These are phyloP conservation scores for Acanthochromis polyacanthus DNA, from an alignment of 2,113 vertebrate genomes.

Conservation along the genomic window DNA sequence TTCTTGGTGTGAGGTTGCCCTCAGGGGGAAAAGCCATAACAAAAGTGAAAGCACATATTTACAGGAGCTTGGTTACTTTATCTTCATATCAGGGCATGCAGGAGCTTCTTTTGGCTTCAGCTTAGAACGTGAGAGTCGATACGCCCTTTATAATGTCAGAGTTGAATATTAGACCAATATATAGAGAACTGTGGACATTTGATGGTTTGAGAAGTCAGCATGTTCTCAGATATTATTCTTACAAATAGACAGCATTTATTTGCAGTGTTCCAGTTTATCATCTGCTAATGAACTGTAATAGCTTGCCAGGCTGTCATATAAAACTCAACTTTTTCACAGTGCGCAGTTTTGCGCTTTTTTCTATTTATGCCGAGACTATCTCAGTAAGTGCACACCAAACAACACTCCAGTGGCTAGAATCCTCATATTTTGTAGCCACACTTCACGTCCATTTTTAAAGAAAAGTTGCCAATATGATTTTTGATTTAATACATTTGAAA, in stretches of 20 bases:
- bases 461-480: no score
- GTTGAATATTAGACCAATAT: constrained; percentile 26
- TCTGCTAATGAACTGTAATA: background rate
- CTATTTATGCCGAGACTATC: no score
- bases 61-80: constrained; percentile 43
- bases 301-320: background rate
- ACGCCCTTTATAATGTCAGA: constrained; percentile 41
- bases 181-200: constrained; percentile 45
- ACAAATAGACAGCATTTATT: constrained; percentile 4
- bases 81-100: constrained; percentile 11
- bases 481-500: background rate
- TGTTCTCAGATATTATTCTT: background rate
- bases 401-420: no score
- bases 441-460: no score
- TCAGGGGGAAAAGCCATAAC: constrained; percentile 29
- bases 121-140: constrained; percentile 18
- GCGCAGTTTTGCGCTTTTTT: background rate
- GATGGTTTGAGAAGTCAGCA: constrained; percentile 26
- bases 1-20: constrained; percentile 30
- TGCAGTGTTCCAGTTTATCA: background rate
- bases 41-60: constrained; percentile 27
- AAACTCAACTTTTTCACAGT: background rate
- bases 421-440: no score
- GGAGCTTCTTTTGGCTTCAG: constrained; percentile 14
- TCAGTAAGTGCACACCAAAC: no score